These are phyloP conservation scores for Loxodonta africana DNA, from an alignment of 2,113 vertebrate genomes.

Conservation along the genomic window DNA sequence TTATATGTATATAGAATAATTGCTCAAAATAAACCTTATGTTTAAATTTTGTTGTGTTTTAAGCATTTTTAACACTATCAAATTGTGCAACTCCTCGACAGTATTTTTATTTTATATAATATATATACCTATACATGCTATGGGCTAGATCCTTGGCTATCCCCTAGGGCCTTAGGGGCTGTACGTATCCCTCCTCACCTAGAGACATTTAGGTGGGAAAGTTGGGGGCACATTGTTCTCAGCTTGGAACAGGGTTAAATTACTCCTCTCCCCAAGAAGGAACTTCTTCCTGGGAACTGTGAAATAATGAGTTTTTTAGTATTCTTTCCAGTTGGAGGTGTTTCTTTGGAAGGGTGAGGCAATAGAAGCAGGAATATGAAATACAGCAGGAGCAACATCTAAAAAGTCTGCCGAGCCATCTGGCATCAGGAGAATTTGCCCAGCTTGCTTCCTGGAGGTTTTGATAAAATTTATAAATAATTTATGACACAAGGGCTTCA, in stretches of 20 bases:
- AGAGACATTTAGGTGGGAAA: background rate
- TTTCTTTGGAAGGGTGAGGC: background rate
- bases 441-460: conserved; percentile 53
- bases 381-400: background rate
- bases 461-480: conserved; percentile 56
- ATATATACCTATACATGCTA: background rate
- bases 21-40: too few species aligned
- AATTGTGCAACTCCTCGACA: background rate
- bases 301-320: background rate
- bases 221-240: background rate
- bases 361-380: background rate
- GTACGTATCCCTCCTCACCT: background rate
- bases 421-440: background rate
- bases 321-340: background rate
- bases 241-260: background rate
- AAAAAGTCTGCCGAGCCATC: background rate
- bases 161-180: background rate
- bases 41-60: background rate
- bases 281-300: background rate
- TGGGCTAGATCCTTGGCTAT: background rate
- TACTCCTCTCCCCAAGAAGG: background rate
- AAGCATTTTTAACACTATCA: background rate
- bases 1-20: too few species aligned
- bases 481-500: conserved; percentile 1
- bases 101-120: conserved; percentile 5